phyloP scores from a whole-genome alignment of 2,888 invertebrate species.

The Molanna angustata region DNA sequence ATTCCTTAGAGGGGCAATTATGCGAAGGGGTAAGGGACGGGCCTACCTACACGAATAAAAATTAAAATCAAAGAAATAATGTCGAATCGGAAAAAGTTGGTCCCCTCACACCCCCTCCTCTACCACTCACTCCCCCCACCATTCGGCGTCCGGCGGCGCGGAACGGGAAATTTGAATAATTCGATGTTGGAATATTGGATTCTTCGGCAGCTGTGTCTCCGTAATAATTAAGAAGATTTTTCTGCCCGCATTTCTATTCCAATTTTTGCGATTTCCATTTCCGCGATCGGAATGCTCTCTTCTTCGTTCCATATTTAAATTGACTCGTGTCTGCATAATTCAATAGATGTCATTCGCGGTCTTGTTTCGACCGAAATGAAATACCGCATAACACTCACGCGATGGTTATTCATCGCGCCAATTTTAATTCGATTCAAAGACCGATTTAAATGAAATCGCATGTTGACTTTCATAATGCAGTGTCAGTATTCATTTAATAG shows the following conservation, averaged over 20 bases:
- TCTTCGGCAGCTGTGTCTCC: constrained; percentile 27
- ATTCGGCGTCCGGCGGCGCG: constrained; percentile 22
- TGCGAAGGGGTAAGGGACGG: constrained; percentile 28
- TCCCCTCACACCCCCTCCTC: constrained; percentile 10
- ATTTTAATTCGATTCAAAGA: constrained; percentile 24
- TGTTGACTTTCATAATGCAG: constrained; percentile 21
- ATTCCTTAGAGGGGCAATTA: constrained; percentile 33
- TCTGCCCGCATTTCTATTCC: constrained; percentile 25
- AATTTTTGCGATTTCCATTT: constrained; percentile 21
- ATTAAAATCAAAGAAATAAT: constrained; percentile 33
- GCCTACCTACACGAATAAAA: constrained; percentile 30
- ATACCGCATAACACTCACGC: constrained; percentile 16
- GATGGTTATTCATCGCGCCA: constrained; percentile 17
- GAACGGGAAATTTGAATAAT: constrained; percentile 31
- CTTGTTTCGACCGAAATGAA: constrained; percentile 48
- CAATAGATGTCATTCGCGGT: constrained; percentile 30
- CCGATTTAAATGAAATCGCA: constrained; percentile 19
- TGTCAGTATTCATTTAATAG: too few species aligned
- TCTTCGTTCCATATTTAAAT: constrained; percentile 31
- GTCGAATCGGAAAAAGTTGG: constrained; percentile 24
- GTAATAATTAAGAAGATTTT: constrained; percentile 33
- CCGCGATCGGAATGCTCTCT: constrained; percentile 19
- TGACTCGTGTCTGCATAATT: constrained; percentile 34
- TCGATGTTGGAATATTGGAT: constrained; percentile 31
- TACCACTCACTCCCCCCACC: not conserved